These are phyloP conservation scores for Nyctereutes procyonoides DNA, from an alignment of 2,113 vertebrate species.

Conservation along the genomic window DNA sequence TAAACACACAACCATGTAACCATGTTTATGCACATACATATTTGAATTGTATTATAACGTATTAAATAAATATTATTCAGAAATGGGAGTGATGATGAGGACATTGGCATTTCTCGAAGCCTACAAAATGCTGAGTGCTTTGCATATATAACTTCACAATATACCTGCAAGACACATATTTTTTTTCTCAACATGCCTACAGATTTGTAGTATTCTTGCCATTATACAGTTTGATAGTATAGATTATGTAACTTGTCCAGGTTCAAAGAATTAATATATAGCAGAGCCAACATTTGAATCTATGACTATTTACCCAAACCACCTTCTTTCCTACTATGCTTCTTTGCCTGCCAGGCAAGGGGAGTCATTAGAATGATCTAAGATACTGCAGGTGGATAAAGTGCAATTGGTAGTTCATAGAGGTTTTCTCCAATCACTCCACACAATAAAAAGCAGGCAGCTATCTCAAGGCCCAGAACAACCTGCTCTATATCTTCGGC, in stretches of 20 bases:
- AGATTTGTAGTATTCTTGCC: not conserved
- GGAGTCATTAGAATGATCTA: not conserved
- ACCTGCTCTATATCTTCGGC: not conserved
- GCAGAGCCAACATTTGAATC: not conserved
- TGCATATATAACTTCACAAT: not conserved
- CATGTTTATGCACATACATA: fast-evolving
- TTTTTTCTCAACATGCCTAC: not conserved
- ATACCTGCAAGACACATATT: not conserved
- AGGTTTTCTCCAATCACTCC: not conserved
- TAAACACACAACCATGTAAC: not conserved
- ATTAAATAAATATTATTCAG: not conserved
- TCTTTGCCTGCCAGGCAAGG: not conserved
- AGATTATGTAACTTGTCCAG: not conserved
- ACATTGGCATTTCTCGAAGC: not conserved
- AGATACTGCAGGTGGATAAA: not conserved
- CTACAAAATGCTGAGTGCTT: not conserved
- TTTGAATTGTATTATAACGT: not conserved
- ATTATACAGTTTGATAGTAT: not conserved
- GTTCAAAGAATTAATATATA: not conserved
- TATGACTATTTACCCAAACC: not conserved
- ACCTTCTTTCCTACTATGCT: not conserved
- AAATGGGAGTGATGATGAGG: not conserved
- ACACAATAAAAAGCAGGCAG: not conserved
- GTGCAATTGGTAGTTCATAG: not conserved
- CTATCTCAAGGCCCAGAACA: not conserved